phyloP scores from a whole-genome alignment of 2,113 vertebrate species.

The Rhea pennata region DNA sequence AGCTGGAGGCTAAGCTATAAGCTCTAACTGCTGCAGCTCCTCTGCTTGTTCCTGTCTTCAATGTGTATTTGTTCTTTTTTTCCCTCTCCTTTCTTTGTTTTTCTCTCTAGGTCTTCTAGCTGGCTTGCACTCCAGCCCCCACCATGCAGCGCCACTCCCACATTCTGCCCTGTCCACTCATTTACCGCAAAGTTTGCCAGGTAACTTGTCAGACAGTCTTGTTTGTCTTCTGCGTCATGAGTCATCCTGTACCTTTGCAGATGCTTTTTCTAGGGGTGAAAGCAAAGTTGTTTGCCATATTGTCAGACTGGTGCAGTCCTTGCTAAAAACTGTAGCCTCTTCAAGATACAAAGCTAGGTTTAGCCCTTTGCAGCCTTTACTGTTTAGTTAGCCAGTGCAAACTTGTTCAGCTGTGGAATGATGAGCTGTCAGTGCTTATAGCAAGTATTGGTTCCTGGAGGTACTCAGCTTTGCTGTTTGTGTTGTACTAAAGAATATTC shows the following conservation, averaged over 20 bases:
- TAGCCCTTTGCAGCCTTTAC: neutral
- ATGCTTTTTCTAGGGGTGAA: neutral
- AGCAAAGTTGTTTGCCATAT: neutral
- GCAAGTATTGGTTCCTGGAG: neutral
- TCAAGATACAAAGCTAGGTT: fast-evolving
- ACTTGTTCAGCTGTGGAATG: neutral
- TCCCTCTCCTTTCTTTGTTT: conserved; percentile 48
- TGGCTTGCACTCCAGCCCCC: conserved; percentile 83
- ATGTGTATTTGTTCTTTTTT: conserved; percentile 71
- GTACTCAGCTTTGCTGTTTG: neutral
- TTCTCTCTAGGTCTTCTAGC: conserved; percentile 84
- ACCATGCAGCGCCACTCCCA: conserved; percentile 79
- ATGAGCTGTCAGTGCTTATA: neutral
- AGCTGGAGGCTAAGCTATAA: neutral
- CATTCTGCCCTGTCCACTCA: conserved; percentile 82
- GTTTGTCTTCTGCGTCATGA: neutral
- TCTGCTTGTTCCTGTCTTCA: conserved; percentile 56
- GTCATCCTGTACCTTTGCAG: neutral
- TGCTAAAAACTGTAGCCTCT: neutral
- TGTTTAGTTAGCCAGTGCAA: neutral
- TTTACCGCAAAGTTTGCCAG: conserved; percentile 83
- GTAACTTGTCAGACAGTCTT: conserved; percentile 73
- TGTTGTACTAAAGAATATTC: neutral
- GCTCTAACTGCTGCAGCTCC: conserved; percentile 11
- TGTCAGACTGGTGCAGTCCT: fast-evolving